Evolutionary conservation across 2,888 invertebrate species (phyloP).

Genomic region (Nemurella pictetii): DNA sequence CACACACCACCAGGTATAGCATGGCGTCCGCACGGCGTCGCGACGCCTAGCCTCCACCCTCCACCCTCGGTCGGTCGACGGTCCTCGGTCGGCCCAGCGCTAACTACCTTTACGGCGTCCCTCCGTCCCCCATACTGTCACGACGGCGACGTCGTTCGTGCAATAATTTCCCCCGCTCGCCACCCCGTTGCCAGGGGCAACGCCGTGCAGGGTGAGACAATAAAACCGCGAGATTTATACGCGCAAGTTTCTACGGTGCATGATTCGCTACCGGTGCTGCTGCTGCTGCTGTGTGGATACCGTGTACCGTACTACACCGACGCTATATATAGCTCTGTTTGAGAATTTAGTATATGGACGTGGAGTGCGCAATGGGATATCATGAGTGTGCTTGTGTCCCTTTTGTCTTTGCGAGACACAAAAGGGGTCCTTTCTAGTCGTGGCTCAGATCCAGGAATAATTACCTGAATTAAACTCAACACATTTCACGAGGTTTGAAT

Average conservation of each 20-base stretch:
- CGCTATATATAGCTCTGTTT: too few relatives aligned
- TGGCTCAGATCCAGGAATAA: slow-evolving; percentile 22
- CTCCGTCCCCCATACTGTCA: not conserved
- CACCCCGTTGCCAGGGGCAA: slow-evolving; percentile 7
- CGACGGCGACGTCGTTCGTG: slow-evolving; percentile 7
- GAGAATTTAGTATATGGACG: too few relatives aligned
- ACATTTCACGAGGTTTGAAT: slow-evolving; percentile 29
- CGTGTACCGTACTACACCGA: too few relatives aligned
- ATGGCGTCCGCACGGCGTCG: not conserved
- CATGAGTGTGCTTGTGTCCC: slow-evolving; percentile 19
- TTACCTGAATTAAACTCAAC: slow-evolving; percentile 32
- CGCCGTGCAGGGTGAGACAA: slow-evolving; percentile 21
- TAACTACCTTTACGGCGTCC: slow-evolving; percentile 17
- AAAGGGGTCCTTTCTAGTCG: not conserved
- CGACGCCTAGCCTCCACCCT: slow-evolving; percentile 1
- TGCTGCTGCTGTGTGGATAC: too few relatives aligned
- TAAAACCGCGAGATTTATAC: slow-evolving; percentile 32
- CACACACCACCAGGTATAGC: not conserved
- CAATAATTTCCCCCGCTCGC: slow-evolving; percentile 28
- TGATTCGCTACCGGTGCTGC: too few relatives aligned
- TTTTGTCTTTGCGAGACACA: slow-evolving; percentile 6
- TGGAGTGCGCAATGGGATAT: not conserved
- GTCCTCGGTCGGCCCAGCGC: not conserved
- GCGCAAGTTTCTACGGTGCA: slow-evolving; percentile 13
- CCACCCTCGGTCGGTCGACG: not conserved